phyloP scores from a whole-genome alignment of 2,797 vertebrate genomes.

The Falco berigora region DNA sequence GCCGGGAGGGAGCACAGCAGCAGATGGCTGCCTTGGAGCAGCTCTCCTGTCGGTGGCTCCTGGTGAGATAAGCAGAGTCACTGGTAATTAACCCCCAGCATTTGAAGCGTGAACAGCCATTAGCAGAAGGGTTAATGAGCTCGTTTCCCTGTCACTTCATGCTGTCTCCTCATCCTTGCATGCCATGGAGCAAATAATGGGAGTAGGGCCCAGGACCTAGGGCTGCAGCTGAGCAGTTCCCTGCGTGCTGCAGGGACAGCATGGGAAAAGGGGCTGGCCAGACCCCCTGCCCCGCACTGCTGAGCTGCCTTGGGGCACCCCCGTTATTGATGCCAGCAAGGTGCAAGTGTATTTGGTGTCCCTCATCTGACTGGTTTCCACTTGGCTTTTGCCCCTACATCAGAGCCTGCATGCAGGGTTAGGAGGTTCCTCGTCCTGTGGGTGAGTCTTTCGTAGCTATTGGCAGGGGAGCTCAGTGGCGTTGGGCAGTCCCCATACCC shows the following conservation, averaged over 20 bases:
- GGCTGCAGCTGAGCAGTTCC: background rate
- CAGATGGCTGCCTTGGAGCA: slow-evolving; percentile 31
- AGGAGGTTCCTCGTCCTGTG: background rate
- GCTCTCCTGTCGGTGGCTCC: background rate
- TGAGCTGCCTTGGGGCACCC: background rate
- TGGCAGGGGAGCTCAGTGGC: background rate
- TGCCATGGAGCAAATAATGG: background rate
- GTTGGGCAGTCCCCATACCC: background rate
- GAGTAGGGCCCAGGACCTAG: background rate
- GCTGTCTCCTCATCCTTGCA: background rate
- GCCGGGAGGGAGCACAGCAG: background rate
- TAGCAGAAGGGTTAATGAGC: slow-evolving; percentile 63
- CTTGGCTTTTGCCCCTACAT: background rate
- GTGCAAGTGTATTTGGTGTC: background rate
- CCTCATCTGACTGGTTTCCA: background rate
- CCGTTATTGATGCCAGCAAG: background rate
- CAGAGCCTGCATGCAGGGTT: background rate
- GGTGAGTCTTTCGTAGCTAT: background rate
- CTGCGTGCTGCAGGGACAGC: background rate
- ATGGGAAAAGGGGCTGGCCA: background rate
- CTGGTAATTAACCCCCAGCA: slow-evolving; percentile 61
- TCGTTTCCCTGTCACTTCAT: slow-evolving; percentile 50
- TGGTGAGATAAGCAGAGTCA: slow-evolving; percentile 64
- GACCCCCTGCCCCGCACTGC: background rate
- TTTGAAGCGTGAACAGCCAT: slow-evolving; percentile 56